A percentile compares a stretch with the other conserved stretches of the same genome.
These are phyloP conservation scores for Folsomia manolachei DNA, from an alignment of 2,888 invertebrate genomes.

Conservation along the genomic window DNA sequence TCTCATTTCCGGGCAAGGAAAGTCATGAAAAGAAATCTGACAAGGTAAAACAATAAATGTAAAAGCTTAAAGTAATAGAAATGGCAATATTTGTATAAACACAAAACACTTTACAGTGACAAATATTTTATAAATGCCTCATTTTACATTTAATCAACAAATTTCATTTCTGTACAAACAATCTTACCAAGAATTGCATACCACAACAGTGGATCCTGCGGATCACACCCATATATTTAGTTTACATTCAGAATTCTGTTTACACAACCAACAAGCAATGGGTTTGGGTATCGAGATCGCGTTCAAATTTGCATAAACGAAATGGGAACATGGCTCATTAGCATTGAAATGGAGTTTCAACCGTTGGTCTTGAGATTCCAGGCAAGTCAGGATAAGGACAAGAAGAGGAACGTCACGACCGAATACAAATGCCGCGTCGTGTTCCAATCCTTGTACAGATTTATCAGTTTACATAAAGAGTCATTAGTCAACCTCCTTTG, in stretches of 20 bases:
- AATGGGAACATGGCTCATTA: neutral
- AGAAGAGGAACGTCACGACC: neutral
- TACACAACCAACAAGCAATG: neutral
- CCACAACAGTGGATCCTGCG: neutral
- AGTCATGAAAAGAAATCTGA: too few relatives aligned
- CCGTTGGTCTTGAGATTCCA: neutral
- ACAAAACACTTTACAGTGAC: too few relatives aligned
- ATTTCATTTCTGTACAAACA: too few relatives aligned
- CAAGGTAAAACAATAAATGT: too few relatives aligned
- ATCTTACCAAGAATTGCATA: too few relatives aligned
- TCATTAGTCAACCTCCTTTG: neutral
- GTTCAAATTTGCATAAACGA: neutral
- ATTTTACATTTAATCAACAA: too few relatives aligned
- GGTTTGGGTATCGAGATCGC: neutral
- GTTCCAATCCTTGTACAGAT: neutral
- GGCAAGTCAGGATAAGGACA: neutral
- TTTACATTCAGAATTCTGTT: neutral
- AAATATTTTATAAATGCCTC: too few relatives aligned
- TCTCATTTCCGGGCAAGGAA: too few relatives aligned
- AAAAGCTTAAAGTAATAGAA: too few relatives aligned
- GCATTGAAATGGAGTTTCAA: neutral
- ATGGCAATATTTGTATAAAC: too few relatives aligned
- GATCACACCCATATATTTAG: too few relatives aligned
- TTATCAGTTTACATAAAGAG: neutral
- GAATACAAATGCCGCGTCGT: too few relatives aligned